These are phyloP conservation scores for Boloria euphrosyne DNA, from an alignment of 2,888 invertebrate genomes.

Conservation along the genomic window DNA sequence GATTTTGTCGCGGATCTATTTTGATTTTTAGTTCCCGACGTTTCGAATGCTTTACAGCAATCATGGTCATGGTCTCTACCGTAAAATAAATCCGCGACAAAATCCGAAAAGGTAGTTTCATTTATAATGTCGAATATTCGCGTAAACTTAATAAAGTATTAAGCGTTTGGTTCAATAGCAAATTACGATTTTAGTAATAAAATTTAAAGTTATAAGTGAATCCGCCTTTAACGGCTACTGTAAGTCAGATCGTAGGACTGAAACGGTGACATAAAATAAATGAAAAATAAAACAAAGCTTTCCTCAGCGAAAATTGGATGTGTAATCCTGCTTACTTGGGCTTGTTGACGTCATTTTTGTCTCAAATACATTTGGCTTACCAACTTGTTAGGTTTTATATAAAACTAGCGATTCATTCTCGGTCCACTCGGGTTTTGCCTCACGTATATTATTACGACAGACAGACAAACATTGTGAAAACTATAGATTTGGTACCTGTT, in stretches of 20 bases:
- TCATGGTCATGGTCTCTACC: too few species aligned
- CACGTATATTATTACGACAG: too few species aligned
- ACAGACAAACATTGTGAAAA: too few species aligned
- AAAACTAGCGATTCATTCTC: slow-evolving; percentile 16
- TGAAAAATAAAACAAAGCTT: slow-evolving; percentile 28
- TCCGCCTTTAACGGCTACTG: slow-evolving; percentile 7
- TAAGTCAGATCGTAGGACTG: slow-evolving; percentile 7
- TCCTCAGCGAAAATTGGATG: slow-evolving; percentile 32
- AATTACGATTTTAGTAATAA: not conserved
- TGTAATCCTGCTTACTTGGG: slow-evolving; percentile 31
- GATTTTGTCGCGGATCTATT: too few species aligned
- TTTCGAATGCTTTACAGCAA: too few species aligned
- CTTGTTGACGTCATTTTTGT: slow-evolving; percentile 28
- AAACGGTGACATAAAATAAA: slow-evolving; percentile 29
- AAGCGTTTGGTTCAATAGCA: too few species aligned
- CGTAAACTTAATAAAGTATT: too few species aligned
- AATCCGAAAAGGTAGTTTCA: too few species aligned
- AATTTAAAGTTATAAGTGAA: slow-evolving; percentile 6
- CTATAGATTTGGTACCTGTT: too few species aligned
- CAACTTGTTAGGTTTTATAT: slow-evolving; percentile 29
- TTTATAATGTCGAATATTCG: too few species aligned
- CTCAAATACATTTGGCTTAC: slow-evolving; percentile 22
- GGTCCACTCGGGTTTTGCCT: not conserved
- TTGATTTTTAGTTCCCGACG: too few species aligned
- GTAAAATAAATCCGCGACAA: too few species aligned